Evolutionary conservation across 2,113 vertebrate genomes (phyloP).

Genomic region (Sylvietta virens): DNA sequence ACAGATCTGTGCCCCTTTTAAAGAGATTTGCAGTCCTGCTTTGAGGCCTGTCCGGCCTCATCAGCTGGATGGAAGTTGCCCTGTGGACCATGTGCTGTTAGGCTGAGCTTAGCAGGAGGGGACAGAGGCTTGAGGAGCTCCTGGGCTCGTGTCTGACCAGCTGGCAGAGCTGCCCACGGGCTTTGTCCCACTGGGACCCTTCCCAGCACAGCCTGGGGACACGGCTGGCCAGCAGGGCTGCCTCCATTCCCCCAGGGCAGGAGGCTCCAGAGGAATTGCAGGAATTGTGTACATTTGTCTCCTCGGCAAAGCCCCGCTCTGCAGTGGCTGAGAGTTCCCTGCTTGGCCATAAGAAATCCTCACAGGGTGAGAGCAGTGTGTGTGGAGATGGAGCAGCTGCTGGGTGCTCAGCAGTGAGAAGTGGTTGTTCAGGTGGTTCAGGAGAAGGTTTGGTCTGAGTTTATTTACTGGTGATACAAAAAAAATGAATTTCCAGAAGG

Average conservation of each 20-base stretch:
- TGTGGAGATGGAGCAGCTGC: neutral
- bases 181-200: neutral
- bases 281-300: neutral
- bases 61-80: neutral
- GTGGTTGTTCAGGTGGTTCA: neutral
- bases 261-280: neutral
- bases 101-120: neutral
- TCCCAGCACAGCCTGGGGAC: neutral
- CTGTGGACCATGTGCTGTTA: rapidly evolving
- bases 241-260: rapidly evolving
- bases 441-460: neutral
- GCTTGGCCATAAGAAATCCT: rapidly evolving
- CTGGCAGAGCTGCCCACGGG: neutral
- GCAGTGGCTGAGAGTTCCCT: neutral
- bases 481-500: neutral
- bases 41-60: neutral
- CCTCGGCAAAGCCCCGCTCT: neutral
- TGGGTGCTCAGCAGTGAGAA: rapidly evolving
- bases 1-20: neutral
- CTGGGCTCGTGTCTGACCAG: neutral
- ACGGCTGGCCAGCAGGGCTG: rapidly evolving
- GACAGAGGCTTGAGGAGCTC: neutral
- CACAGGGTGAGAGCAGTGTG: neutral
- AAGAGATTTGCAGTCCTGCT: neutral
- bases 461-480: neutral